These are phyloP conservation scores for Enteromius unitaeniatus DNA, from an alignment of 2,797 vertebrate genomes.

Conservation along the genomic window DNA sequence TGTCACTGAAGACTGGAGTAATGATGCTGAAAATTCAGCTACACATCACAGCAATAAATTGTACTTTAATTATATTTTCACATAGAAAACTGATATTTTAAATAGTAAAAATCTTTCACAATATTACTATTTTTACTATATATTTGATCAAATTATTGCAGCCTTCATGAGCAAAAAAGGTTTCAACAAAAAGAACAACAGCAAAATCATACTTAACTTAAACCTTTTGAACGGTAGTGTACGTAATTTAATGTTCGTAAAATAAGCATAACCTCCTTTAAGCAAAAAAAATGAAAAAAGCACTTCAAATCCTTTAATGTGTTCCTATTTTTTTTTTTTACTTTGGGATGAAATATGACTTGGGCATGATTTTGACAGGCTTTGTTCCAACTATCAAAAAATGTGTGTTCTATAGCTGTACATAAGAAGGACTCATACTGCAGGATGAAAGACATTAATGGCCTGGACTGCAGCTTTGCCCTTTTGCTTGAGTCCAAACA, in stretches of 20 bases:
- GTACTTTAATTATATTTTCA: background rate
- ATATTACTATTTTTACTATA: background rate
- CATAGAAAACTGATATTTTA: too few species aligned
- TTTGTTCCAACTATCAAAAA: background rate
- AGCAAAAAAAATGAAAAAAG: too few species aligned
- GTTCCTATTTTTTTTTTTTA: too few species aligned
- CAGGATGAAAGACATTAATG: slow-evolving; percentile 98
- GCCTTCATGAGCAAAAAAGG: background rate
- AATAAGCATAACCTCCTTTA: background rate
- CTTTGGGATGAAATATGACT: background rate
- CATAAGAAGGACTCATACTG: slow-evolving; percentile 78
- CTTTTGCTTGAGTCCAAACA: slow-evolving; percentile 99
- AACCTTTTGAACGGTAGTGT: background rate
- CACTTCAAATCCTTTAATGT: too few species aligned
- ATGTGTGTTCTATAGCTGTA: background rate
- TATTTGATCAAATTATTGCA: background rate
- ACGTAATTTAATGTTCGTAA: background rate
- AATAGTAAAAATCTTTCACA: background rate
- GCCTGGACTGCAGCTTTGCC: slow-evolving; percentile 96
- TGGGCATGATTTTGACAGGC: background rate
- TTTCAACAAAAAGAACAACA: background rate
- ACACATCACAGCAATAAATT: background rate
- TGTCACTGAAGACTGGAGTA: background rate
- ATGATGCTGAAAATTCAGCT: background rate
- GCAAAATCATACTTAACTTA: background rate